Evolutionary conservation across 2,888 invertebrate species (phyloP).

Genomic region (Pimpla rufipes): DNA sequence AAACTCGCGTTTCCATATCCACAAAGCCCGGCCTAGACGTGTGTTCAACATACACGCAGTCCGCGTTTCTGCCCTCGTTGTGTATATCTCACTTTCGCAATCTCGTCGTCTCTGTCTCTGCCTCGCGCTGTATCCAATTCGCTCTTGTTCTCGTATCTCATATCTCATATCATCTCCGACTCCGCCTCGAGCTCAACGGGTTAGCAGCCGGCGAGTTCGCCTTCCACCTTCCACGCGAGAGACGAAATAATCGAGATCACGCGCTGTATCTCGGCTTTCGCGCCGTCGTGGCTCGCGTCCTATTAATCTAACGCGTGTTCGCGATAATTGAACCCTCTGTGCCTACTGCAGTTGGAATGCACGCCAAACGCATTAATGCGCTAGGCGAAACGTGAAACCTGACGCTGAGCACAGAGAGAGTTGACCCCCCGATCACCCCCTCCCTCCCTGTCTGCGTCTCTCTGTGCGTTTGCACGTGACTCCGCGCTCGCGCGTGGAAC

Average conservation of each 20-base stretch:
- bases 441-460: background rate
- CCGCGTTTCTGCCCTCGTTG: background rate
- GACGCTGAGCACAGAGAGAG: constrained; percentile 8
- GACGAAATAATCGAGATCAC: constrained; percentile 58
- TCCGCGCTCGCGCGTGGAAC: background rate
- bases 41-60: background rate
- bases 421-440: background rate
- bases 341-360: constrained; percentile 13
- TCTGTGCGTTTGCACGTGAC: background rate
- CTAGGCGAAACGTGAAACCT: constrained; percentile 45
- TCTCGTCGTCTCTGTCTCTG: constrained; percentile 32
- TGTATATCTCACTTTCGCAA: constrained; percentile 48
- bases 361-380: constrained; percentile 51
- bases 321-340: constrained; percentile 60
- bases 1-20: constrained; percentile 27
- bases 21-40: background rate
- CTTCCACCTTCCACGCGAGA: constrained; percentile 11
- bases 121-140: constrained; percentile 44
- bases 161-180: background rate
- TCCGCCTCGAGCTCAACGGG: too few species aligned
- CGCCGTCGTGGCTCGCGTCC: constrained; percentile 20
- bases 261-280: constrained; percentile 11
- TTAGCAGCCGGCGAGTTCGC: background rate
- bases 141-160: constrained; percentile 54
- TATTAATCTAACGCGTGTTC: constrained; percentile 53